Conservation (phyloP, 2,797 vertebrate genomes). For the Muraenolepis orangiensis region DNA sequence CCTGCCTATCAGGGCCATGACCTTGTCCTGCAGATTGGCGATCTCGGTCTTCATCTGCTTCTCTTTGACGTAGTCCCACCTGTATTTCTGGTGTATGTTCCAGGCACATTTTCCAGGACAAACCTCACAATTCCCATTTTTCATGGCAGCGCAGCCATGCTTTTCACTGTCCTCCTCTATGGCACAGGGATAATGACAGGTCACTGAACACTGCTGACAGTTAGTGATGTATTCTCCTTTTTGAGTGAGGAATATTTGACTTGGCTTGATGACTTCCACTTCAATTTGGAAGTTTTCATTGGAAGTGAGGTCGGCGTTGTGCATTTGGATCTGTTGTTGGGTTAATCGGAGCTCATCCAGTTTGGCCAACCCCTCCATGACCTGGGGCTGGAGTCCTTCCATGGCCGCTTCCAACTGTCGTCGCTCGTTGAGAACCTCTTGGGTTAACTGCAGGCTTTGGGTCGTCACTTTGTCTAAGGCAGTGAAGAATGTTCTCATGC, state of each 20-base stretch:
- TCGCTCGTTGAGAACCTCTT: constrained; percentile 38
- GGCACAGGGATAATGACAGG: constrained; percentile 46
- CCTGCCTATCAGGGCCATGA: constrained; percentile 34
- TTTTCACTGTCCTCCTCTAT: constrained; percentile 27
- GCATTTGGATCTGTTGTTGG: background rate
- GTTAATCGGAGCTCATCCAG: background rate
- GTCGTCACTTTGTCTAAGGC: constrained; percentile 32
- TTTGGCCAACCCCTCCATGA: background rate
- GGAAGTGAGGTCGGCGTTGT: constrained; percentile 1
- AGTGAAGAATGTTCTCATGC: constrained; percentile 49
- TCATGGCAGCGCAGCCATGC: constrained; percentile 31
- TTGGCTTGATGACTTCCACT: constrained; percentile 30
- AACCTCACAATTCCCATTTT: constrained; percentile 32
- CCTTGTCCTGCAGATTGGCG: constrained; percentile 9
- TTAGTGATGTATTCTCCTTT: constrained; percentile 46
- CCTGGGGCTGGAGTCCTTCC: background rate
- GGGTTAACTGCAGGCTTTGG: constrained; percentile 42
- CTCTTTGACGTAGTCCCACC: constrained; percentile 37
- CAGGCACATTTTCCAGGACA: constrained; percentile 50
- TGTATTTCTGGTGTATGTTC: constrained; percentile 47
- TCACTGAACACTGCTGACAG: constrained; percentile 49
- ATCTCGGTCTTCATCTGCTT: constrained; percentile 49
- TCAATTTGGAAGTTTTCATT: constrained; percentile 56
- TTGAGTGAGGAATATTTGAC: constrained; percentile 18
- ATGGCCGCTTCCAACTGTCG: constrained; percentile 22